These are phyloP conservation scores for Nemoura dubitans DNA, from an alignment of 2,888 invertebrate species.

Conservation along the genomic window DNA sequence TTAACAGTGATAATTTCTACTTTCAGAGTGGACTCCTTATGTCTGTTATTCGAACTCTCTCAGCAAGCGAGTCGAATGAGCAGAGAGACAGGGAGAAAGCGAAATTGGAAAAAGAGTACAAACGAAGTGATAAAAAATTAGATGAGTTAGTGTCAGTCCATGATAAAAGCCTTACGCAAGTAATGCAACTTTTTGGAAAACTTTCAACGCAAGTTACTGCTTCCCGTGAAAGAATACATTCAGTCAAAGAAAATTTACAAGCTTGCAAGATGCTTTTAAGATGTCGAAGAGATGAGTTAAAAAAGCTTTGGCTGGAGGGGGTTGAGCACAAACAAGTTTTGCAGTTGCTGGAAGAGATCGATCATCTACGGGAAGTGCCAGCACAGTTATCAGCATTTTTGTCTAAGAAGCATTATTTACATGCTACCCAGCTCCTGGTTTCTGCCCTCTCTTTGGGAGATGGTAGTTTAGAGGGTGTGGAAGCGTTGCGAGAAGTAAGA, in stretches of 20 bases:
- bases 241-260: slow-evolving; percentile 81
- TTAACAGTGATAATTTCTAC: slow-evolving; percentile 19
- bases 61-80: slow-evolving; percentile 93
- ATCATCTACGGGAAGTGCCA: slow-evolving; percentile 78
- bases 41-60: slow-evolving; percentile 93
- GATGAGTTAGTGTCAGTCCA: slow-evolving; percentile 89
- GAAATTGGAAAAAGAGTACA: slow-evolving; percentile 92
- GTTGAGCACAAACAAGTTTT: slow-evolving; percentile 94
- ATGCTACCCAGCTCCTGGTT: slow-evolving; percentile 81
- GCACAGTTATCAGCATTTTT: slow-evolving; percentile 72
- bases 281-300: slow-evolving; percentile 90
- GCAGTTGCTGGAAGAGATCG: slow-evolving; percentile 88
- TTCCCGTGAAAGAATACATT: slow-evolving; percentile 78
- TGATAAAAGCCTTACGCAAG: slow-evolving; percentile 86
- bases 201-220: slow-evolving; percentile 80
- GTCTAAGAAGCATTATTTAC: slow-evolving; percentile 80
- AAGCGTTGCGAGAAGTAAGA: slow-evolving; percentile 83
- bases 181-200: slow-evolving; percentile 68
- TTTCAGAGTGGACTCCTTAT: slow-evolving; percentile 85
- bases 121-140: slow-evolving; percentile 86
- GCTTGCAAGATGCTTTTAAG: slow-evolving; percentile 87
- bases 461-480: slow-evolving; percentile 80
- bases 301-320: slow-evolving; percentile 93
- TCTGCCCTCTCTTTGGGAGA: slow-evolving; percentile 74
- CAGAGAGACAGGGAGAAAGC: slow-evolving; percentile 92